Base-by-base conservation (phyloP, 2,888 invertebrate species). In the Thyatira batis region DNA sequence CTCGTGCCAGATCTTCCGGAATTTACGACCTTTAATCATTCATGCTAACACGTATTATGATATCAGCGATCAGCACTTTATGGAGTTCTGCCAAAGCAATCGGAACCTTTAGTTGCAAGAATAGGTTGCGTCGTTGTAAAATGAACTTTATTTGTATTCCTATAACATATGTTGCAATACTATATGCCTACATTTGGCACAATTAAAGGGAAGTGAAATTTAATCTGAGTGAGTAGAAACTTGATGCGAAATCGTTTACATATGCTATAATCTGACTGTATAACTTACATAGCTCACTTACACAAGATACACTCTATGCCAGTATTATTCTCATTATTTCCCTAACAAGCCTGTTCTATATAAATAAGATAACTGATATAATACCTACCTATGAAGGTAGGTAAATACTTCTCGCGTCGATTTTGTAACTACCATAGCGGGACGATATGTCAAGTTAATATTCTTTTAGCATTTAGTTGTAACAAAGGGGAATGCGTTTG, bases 31-130 rank as follows among this genome's bases (percentile, higher is more conserved):
- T 52, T 57, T 53, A 39, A 58, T 57, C 54, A 63, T 60, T 71
- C 65, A 54, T 49, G 61, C 51, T 61, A 71, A 77, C 66, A 69
- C 65, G 68, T 74, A 69, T 67, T 67, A 68, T 74, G 76, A 80
- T 74, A 68, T 53, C 60, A 61, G 63, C 68, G 60, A 75, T 76
- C 75, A 78, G 70, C 73, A 71, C 75, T 78, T 79, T 78, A 76
- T 78, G 75, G 48, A 78, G 71, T 85, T 85, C 84, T 78, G 73
- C 78, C 80, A 78, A 84, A 84, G 86, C 78, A 87, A 86, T 76
- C 62, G 72, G 84, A 86, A 79, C 80, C 85, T 69, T 63, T 39
- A 39, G 53, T 58, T 60, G 49, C 66, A 69, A 64, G 55, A 52
- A 60, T n/a, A 43, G 46, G n/a, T 33, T 46, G 49, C 54, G 52